Evolutionary conservation across 64 coral and sea anemone genomes (phyloP).

Genomic region (Stichodactyla helianthus): DNA sequence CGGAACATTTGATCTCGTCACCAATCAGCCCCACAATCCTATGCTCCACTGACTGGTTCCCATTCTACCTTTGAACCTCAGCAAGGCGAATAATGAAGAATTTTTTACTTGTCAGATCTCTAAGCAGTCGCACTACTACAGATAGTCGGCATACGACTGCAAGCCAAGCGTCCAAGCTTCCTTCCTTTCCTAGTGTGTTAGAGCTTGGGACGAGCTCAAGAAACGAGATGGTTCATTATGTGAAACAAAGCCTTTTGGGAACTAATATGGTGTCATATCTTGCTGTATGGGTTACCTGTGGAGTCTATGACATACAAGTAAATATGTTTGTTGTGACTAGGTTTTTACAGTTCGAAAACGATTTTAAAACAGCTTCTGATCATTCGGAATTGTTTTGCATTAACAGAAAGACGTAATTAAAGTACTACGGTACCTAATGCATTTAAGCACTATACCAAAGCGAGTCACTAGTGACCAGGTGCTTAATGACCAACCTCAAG

Average conservation of each 20-base stretch:
- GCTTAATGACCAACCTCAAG: not conserved
- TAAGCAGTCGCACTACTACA: not conserved
- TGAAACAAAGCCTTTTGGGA: constrained; percentile 63
- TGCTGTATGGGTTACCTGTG: constrained; percentile 86
- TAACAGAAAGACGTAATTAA: constrained; percentile 41
- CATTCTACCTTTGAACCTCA: too few relatives aligned
- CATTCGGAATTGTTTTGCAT: not conserved
- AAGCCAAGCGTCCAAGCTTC: not conserved
- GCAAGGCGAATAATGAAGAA: not conserved
- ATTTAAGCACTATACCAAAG: not conserved
- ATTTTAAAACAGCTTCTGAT: not conserved
- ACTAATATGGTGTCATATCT: constrained; percentile 40
- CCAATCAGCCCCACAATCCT: too few relatives aligned
- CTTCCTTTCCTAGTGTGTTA: not conserved
- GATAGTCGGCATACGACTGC: not conserved
- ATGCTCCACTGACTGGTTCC: too few relatives aligned
- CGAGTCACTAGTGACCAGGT: not conserved
- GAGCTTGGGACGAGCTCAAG: not conserved
- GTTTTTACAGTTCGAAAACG: not conserved
- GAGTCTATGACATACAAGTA: constrained; percentile 77
- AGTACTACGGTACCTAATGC: constrained; percentile 53
- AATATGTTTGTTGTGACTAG: not conserved
- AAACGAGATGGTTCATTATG: constrained; percentile 47
- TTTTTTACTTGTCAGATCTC: not conserved
- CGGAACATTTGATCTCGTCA: too few relatives aligned